Percentiles rank a stretch among this genome's conserved stretches.
These are phyloP conservation scores for Aurelia aurita DNA, from an alignment of 30 jellyfish, hydroid and myxozoan genomes.

Conservation along the genomic window DNA sequence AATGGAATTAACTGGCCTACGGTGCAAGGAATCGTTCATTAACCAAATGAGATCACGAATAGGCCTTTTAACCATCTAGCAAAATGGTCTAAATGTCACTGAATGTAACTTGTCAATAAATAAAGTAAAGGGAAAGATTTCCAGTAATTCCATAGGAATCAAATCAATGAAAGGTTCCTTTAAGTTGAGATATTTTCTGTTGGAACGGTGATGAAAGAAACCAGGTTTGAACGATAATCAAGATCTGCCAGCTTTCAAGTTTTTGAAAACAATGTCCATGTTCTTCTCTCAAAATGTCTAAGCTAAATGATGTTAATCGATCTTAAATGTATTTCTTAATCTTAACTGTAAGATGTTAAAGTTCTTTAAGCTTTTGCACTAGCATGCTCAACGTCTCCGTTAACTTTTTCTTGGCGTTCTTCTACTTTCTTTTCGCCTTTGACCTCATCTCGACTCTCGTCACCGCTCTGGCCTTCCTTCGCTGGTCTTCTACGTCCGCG, in stretches of 20 bases:
- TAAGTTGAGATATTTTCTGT: not conserved
- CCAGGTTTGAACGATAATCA: not conserved
- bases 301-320: conserved; percentile 35
- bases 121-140: too few species aligned
- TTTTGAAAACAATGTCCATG: conserved; percentile 3
- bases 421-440: conserved; percentile 17
- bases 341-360: not conserved
- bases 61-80: too few species aligned
- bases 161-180: too few species aligned
- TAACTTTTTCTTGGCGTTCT: conserved; percentile 45
- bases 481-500: conserved; percentile 31
- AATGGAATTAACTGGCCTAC: too few species aligned
- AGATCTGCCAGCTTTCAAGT: conserved; percentile 19
- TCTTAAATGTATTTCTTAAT: conserved; percentile 22
- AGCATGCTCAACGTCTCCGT: conserved; percentile 48
- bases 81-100: too few species aligned
- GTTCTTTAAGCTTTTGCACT: conserved; percentile 11
- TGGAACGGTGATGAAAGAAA: not conserved
- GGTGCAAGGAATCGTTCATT: too few species aligned
- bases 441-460: conserved; percentile 17
- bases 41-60: too few species aligned
- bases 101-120: too few species aligned
- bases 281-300: conserved; percentile 1
- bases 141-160: too few species aligned
- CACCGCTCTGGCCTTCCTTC: conserved; percentile 21